Conservation (phyloP, 2,113 vertebrate species). For the Takifugu bimaculatus region DNA sequence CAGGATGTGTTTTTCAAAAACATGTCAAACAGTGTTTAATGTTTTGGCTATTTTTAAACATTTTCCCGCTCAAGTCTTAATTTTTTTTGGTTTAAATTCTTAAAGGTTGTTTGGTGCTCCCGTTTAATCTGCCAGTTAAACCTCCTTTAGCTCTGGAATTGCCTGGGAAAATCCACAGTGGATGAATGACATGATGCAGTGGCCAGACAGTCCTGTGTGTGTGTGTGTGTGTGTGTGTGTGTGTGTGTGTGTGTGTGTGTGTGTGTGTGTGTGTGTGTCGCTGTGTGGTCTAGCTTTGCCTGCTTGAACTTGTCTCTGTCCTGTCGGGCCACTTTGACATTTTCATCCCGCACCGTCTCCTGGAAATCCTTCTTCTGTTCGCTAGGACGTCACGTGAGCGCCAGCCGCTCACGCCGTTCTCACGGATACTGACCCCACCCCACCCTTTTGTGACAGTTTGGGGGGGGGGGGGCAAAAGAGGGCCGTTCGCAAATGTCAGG, state of each 20-base stretch:
- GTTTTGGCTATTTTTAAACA: too few species aligned
- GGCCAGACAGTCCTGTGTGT: not conserved
- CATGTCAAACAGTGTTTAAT: too few species aligned
- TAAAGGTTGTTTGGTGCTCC: too few species aligned
- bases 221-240: not conserved
- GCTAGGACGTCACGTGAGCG: not conserved
- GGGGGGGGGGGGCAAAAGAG: not conserved
- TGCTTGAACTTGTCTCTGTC: slow-evolving; percentile 18
- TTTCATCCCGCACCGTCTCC: slow-evolving; percentile 5
- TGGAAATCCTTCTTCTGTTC: slow-evolving; percentile 5
- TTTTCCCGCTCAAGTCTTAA: too few species aligned
- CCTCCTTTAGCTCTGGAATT: not conserved
- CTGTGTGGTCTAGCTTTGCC: not conserved
- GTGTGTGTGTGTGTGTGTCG: slow-evolving; percentile 1
- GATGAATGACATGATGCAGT: not conserved
- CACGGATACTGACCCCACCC: not conserved
- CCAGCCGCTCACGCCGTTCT: not conserved
- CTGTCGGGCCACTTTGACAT: slow-evolving; percentile 47
- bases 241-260: not conserved
- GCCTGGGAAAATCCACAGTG: slow-evolving; percentile 26
- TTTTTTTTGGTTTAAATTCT: not conserved
- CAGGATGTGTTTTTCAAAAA: too few species aligned
- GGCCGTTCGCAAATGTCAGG: slow-evolving; percentile 16
- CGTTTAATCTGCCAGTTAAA: not conserved
- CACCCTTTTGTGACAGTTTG: slow-evolving; percentile 3